These are phyloP conservation scores for Macropis europaea DNA, from an alignment of 2,888 invertebrate genomes.

Conservation along the genomic window DNA sequence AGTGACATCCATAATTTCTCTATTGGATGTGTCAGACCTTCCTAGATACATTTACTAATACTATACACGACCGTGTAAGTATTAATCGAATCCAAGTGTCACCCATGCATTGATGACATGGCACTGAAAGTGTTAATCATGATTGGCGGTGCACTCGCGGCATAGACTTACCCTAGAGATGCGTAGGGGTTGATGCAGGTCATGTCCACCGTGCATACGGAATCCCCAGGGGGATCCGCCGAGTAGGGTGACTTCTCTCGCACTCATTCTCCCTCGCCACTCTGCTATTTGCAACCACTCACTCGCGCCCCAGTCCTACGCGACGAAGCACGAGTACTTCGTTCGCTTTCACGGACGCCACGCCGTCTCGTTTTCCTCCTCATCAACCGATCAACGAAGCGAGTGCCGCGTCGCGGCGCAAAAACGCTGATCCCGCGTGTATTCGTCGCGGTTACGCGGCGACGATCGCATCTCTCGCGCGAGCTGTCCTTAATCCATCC, in stretches of 20 bases:
- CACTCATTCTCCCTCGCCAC: constrained; percentile 81
- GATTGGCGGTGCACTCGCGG: not conserved
- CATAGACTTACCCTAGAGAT: constrained; percentile 87
- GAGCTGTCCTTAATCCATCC: too few relatives aligned
- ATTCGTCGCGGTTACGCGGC: not conserved
- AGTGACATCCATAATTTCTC: too few relatives aligned
- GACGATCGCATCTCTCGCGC: constrained; percentile 10
- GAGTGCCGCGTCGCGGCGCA: constrained; percentile 1
- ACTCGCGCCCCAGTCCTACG: constrained; percentile 7
- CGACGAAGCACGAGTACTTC: constrained; percentile 1
- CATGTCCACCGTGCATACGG: constrained; percentile 92
- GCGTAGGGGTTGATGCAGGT: constrained; percentile 88
- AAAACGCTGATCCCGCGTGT: constrained; percentile 15
- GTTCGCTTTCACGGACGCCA: constrained; percentile 25
- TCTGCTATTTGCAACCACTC: constrained; percentile 7
- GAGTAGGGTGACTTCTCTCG: constrained; percentile 87
- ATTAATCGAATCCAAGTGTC: too few relatives aligned
- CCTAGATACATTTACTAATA: too few relatives aligned
- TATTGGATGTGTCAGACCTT: too few relatives aligned
- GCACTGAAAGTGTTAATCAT: not conserved
- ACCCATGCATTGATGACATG: too few relatives aligned
- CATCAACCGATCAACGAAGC: constrained; percentile 7
- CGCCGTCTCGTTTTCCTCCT: constrained; percentile 31
- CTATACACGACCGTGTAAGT: not conserved
- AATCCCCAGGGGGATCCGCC: constrained; percentile 95